Evolutionary conservation across 2,113 vertebrate genomes (phyloP).

Genomic region (Anoura caudifer): DNA sequence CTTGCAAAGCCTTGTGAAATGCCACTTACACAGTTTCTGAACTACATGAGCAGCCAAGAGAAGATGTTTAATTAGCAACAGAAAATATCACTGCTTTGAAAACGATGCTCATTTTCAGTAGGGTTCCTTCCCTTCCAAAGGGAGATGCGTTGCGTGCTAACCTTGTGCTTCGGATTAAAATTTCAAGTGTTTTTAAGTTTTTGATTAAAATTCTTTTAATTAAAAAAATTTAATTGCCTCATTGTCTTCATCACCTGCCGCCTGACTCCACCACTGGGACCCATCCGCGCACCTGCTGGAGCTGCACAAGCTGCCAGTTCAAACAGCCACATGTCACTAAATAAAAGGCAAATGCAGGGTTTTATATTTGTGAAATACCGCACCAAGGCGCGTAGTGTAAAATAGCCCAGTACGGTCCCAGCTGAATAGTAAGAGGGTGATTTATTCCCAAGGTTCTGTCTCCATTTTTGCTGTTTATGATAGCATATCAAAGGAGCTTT

Average conservation of each 20-base stretch:
- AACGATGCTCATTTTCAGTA: conserved; percentile 37
- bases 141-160: background rate
- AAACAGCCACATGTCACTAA: conserved; percentile 73
- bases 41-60: background rate
- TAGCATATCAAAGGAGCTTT: conserved; percentile 65
- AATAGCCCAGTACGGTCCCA: conserved; percentile 56
- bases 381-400: conserved; percentile 48
- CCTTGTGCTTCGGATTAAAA: conserved; percentile 56
- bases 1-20: background rate
- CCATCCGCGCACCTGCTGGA: conserved; percentile 46
- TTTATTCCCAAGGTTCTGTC: conserved; percentile 63
- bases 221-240: conserved; percentile 58
- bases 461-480: conserved; percentile 72
- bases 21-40: background rate
- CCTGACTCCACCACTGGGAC: conserved; percentile 47
- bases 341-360: conserved; percentile 55
- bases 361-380: conserved; percentile 68
- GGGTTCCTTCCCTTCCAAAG: background rate
- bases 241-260: background rate
- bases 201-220: conserved; percentile 64
- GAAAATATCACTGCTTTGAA: conserved; percentile 40
- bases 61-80: conserved; percentile 24
- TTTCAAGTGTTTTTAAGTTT: conserved; percentile 62
- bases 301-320: conserved; percentile 36
- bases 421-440: conserved; percentile 66